phyloP scores from a whole-genome alignment of 2,888 invertebrate species.

The Plemyria rubiginata region DNA sequence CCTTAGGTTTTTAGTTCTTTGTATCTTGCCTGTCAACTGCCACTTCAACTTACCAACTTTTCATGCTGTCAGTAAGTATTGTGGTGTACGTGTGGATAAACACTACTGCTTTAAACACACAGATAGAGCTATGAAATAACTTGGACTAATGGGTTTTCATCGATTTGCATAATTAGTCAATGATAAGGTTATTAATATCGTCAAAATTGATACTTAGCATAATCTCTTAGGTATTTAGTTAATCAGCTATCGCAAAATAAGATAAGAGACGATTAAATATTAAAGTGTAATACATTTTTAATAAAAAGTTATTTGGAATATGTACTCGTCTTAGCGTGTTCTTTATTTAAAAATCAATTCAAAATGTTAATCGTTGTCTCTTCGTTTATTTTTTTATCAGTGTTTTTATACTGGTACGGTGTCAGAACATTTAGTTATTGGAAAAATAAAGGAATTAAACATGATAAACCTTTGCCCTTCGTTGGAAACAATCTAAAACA shows the following conservation, averaged over 20 bases:
- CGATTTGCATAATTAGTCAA: background rate
- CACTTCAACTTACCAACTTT: no score
- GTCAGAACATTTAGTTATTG: conserved; percentile 66
- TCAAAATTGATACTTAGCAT: background rate
- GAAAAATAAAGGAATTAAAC: conserved; percentile 67
- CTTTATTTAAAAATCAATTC: conserved; percentile 3
- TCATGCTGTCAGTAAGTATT: no score
- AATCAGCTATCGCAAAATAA: conserved; percentile 1
- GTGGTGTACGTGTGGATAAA: no score
- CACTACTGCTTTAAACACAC: no score
- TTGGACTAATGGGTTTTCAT: no score
- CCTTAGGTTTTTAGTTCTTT: no score
- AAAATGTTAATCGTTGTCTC: conserved; percentile 43
- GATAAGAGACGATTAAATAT: background rate
- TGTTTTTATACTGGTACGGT: conserved; percentile 63
- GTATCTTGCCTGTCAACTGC: no score
- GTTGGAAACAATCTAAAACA: conserved; percentile 66
- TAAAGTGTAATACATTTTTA: background rate
- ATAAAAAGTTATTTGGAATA: conserved; percentile 3
- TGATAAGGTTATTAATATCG: background rate
- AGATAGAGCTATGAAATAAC: no score
- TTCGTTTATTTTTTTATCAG: conserved; percentile 46
- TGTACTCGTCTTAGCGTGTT: conserved; percentile 8
- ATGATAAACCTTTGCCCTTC: conserved; percentile 65
- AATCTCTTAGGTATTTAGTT: background rate